phyloP scores from a whole-genome alignment of 2,113 vertebrate genomes.

The Eptatretus burgeri region DNA sequence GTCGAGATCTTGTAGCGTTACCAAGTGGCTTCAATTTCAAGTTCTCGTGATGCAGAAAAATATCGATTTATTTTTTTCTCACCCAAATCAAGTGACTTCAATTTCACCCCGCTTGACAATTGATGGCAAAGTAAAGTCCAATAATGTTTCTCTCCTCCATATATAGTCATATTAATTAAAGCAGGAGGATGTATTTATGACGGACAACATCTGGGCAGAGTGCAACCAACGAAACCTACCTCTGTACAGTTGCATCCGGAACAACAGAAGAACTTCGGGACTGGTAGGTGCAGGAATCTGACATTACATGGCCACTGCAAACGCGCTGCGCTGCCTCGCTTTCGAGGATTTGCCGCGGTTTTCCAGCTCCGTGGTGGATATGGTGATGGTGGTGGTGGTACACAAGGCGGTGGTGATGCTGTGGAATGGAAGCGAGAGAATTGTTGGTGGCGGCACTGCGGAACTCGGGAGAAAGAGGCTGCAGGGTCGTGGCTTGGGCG shows the following conservation, averaged over 20 bases:
- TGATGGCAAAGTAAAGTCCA: too few relatives aligned
- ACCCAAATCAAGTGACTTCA: too few relatives aligned
- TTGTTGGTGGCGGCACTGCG: background rate
- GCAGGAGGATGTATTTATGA: background rate
- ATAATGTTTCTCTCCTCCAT: background rate
- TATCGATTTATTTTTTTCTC: too few relatives aligned
- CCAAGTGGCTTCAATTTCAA: too few relatives aligned
- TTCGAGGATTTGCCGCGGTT: conserved; percentile 42
- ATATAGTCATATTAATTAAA: background rate
- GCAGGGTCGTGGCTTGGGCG: conserved; percentile 25
- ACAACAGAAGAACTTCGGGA: conserved; percentile 29
- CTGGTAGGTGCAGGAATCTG: conserved; percentile 16
- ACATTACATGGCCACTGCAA: conserved; percentile 28
- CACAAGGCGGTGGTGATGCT: conserved; percentile 19
- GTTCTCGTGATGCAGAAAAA: too few relatives aligned
- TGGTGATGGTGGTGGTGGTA: conserved; percentile 6
- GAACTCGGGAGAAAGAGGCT: conserved; percentile 12
- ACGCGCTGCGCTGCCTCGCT: conserved; percentile 22
- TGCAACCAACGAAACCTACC: conserved; percentile 18
- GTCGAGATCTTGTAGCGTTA: too few relatives aligned
- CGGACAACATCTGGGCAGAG: background rate
- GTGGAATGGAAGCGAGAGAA: conserved; percentile 24
- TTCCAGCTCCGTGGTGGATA: conserved; percentile 14
- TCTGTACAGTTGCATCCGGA: conserved; percentile 38
- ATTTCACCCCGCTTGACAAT: too few relatives aligned